Conservation (phyloP, 2,888 invertebrate genomes). For the Nudaria mundana region DNA sequence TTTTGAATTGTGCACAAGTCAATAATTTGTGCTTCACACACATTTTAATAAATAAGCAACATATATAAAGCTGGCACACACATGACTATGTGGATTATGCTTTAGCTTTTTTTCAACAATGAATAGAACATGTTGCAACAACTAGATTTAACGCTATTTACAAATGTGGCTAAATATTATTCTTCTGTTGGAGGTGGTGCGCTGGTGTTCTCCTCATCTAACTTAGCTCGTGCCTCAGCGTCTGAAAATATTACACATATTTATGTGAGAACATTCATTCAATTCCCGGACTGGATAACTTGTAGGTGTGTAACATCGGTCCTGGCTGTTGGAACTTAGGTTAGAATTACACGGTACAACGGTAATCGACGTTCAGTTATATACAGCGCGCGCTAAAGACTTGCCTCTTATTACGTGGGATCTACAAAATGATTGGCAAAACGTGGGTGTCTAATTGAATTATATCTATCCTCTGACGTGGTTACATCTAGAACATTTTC, state of each 20-base stretch:
- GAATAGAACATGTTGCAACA: slow-evolving; percentile 69
- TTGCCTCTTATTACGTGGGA: too few species aligned
- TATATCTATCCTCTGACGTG: too few species aligned
- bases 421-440: too few species aligned
- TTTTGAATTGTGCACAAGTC: slow-evolving; percentile 57
- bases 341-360: too few species aligned
- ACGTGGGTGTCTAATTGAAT: too few species aligned
- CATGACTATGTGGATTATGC: slow-evolving; percentile 33
- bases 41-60: slow-evolving; percentile 40
- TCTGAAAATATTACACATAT: slow-evolving; percentile 53
- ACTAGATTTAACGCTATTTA: slow-evolving; percentile 72
- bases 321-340: too few species aligned
- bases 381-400: too few species aligned
- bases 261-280: too few species aligned
- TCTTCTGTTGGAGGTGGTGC: slow-evolving; percentile 63
- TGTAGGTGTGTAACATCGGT: too few species aligned
- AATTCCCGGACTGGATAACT: too few species aligned
- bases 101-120: slow-evolving; percentile 63
- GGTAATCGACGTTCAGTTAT: too few species aligned
- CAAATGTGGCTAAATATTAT: slow-evolving; percentile 79
- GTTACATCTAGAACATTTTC: too few species aligned
- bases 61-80: slow-evolving; percentile 43
- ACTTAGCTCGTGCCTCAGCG: slow-evolving; percentile 79
- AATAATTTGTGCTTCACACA: slow-evolving; percentile 60
- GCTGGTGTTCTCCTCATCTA: slow-evolving; percentile 62